These are phyloP conservation scores for Epinephelus moara DNA, from an alignment of 2,113 vertebrate species.

Conservation along the genomic window DNA sequence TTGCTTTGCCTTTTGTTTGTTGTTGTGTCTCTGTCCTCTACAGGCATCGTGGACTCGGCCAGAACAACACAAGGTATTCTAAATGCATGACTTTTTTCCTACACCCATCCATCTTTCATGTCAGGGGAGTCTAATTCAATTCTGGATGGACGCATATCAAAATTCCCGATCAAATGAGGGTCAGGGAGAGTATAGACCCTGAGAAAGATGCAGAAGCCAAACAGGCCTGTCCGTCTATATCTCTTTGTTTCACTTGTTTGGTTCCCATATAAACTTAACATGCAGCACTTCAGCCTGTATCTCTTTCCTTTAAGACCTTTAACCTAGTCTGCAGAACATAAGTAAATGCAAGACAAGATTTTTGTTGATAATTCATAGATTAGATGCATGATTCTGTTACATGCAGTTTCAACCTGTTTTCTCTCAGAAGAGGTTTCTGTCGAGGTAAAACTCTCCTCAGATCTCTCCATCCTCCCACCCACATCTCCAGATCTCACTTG, in stretches of 20 bases:
- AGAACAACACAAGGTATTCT: slow-evolving; percentile 98
- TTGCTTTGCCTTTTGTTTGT: slow-evolving; percentile 84
- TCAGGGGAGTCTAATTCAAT: slow-evolving; percentile 62
- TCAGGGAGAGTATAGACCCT: slow-evolving; percentile 28
- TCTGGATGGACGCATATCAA: slow-evolving; percentile 70
- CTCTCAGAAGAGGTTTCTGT: slow-evolving; percentile 6
- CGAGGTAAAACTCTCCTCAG: slow-evolving; percentile 5
- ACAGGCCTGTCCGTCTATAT: slow-evolving; percentile 16
- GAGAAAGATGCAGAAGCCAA: slow-evolving; percentile 28
- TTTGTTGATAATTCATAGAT: not conserved
- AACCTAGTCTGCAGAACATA: not conserved
- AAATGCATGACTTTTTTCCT: slow-evolving; percentile 83
- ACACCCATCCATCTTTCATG: slow-evolving; percentile 73
- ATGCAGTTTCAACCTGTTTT: not conserved
- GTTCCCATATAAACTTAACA: slow-evolving; percentile 16
- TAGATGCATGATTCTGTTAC: not conserved
- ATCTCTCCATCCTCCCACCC: slow-evolving; percentile 17
- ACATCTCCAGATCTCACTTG: slow-evolving; percentile 20
- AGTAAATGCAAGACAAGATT: slow-evolving; percentile 14
- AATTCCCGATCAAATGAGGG: slow-evolving; percentile 51
- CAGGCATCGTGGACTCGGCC: slow-evolving; percentile 99
- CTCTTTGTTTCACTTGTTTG: not conserved
- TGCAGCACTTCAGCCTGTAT: not conserved
- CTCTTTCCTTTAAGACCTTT: not conserved
- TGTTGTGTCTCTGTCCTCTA: slow-evolving; percentile 96